Base-by-base conservation (phyloP, 1,140 invertebrate species). In the Trissolcus basalis region DNA sequence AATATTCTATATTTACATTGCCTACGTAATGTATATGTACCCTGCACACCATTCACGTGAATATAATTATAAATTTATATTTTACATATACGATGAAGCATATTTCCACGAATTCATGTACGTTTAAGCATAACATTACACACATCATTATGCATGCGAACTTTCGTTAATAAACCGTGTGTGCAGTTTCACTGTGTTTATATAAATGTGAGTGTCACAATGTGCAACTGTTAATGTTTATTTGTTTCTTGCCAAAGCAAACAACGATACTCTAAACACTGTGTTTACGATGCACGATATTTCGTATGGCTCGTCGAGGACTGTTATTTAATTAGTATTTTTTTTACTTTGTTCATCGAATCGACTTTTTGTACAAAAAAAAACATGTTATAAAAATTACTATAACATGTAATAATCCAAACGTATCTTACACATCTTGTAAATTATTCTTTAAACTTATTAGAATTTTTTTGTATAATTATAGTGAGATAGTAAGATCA, bases 61-160 rank as follows among this genome's bases (percentile, higher is more conserved):
- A 47, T 59, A 45, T 54, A 65, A 59, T 64, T 54, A 47, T 36
- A 36, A 72, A 72, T 72, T 72, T 72, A 65, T 73, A 65, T 43
- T 60, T 65, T 65, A 73, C 49, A 16, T 54, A 16, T 41, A n/a
- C 36, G 12, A 19, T 12, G 27, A 49, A 54, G 70, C 49, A 65
- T 60, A 65, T 73, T 65, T 60, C 44, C 65, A 10, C 55, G 45
- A 73, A 73, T 67, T 65, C 60, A 60, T 60, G 55, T 61, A 54
- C 47, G 53, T 49, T 73, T 60, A 60, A 65, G 58, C 51, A 45
- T 56, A 63, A 63, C 56, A 27, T 27, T 27, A 27, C 50, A 47
- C 53, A 32, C 43, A 45, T 56, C 53, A 64, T 71, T 71, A 53
- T 71, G 41, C 41, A 64, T 41, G 39, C 63, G 19, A 43, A 58